These are phyloP conservation scores for Tetramorium bicarinatum DNA, from an alignment of 2,888 invertebrate species.

Conservation along the genomic window DNA sequence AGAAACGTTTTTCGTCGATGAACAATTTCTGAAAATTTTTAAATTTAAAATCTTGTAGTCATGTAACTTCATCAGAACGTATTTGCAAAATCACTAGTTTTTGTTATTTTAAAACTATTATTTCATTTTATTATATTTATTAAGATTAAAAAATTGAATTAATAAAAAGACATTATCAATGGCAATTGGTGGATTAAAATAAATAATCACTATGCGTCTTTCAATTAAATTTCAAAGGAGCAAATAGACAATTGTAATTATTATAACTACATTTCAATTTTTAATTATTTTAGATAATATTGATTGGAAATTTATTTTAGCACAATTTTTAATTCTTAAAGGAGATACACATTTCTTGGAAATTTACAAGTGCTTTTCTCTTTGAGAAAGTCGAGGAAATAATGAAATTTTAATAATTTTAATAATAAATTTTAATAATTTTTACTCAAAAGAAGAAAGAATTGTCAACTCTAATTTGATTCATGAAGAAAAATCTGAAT, in stretches of 20 bases:
- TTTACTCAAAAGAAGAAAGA: neutral
- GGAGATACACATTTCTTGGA: neutral
- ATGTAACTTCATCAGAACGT: neutral
- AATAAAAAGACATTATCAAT: neutral
- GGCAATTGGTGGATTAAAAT: neutral
- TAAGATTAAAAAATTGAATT: too few relatives aligned
- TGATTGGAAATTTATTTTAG: neutral
- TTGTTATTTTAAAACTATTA: too few relatives aligned
- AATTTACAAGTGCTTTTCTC: neutral
- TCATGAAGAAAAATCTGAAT: neutral
- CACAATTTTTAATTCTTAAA: neutral
- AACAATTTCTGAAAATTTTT: neutral
- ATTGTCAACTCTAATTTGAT: neutral
- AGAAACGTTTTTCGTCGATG: neutral
- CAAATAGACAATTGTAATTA: neutral
- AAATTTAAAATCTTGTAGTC: neutral
- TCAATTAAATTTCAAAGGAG: neutral
- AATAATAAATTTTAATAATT: neutral
- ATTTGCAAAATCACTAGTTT: too few relatives aligned
- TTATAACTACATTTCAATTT: neutral
- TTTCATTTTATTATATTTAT: too few relatives aligned
- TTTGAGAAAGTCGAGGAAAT: neutral
- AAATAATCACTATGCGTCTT: neutral
- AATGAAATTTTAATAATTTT: neutral
- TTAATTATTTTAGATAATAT: neutral